Evolutionary conservation across 2,797 vertebrate genomes (phyloP).

Genomic region (Mus minutoides): DNA sequence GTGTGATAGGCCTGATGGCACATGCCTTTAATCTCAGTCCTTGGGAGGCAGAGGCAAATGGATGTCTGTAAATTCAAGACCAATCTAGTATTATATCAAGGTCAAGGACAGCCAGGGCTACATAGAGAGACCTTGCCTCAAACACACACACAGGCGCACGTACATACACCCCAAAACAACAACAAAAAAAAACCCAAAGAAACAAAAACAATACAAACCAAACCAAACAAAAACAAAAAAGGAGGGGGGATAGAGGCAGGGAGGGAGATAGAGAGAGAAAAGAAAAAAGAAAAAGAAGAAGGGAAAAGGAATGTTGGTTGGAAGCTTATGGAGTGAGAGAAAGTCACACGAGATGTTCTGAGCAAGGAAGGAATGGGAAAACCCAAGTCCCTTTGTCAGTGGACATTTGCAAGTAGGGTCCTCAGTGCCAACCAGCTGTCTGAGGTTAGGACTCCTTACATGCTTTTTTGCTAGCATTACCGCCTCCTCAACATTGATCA

Average conservation of each 20-base stretch:
- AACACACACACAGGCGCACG: not conserved
- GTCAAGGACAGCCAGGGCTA: not conserved
- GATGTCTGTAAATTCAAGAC: not conserved
- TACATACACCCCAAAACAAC: not conserved
- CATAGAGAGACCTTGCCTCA: not conserved
- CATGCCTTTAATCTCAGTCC: not conserved
- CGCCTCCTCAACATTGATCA: not conserved
- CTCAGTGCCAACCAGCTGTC: not conserved
- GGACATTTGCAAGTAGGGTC: not conserved
- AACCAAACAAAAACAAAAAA: not conserved
- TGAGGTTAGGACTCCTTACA: no score
- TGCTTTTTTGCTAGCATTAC: not conserved
- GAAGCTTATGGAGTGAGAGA: not conserved
- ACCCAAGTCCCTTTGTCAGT: not conserved
- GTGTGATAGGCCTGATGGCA: not conserved
- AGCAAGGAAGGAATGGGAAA: accelerated
- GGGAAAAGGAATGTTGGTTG: not conserved
- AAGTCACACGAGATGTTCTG: not conserved
- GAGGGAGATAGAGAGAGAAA: accelerated
- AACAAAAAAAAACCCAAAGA: not conserved
- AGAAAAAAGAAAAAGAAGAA: not conserved
- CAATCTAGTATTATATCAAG: not conserved
- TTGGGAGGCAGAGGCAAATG: not conserved
- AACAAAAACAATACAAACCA: not conserved
- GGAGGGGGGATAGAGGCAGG: accelerated